Evolutionary conservation across 2,113 vertebrate genomes (phyloP).

Genomic region (Ovis canadensis): DNA sequence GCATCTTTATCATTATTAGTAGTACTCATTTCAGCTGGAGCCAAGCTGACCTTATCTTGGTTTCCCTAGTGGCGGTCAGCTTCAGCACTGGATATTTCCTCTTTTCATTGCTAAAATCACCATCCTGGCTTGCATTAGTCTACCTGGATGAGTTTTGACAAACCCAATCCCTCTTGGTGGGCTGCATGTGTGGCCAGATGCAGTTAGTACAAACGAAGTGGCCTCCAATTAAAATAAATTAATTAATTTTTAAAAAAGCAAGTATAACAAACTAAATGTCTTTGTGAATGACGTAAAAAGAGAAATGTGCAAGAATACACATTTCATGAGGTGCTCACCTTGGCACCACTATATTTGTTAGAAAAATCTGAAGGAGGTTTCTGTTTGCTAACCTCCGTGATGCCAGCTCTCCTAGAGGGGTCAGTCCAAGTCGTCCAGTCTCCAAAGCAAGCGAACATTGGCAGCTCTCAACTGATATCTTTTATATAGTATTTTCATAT

Average conservation of each 20-base stretch:
- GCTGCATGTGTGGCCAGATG: too few species aligned
- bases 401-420: neutral
- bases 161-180: neutral
- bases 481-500: neutral
- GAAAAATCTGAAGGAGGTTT: neutral
- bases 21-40: neutral
- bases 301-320: neutral
- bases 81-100: neutral
- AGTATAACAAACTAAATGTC: neutral
- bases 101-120: neutral
- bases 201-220: neutral
- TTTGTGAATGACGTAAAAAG: neutral
- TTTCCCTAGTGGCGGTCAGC: neutral
- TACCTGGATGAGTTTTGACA: neutral
- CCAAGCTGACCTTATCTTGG: neutral
- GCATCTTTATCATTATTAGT: neutral
- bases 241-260: neutral
- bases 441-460: neutral
- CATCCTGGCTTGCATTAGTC: neutral
- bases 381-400: neutral
- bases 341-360: neutral
- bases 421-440: neutral
- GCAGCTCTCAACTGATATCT: neutral
- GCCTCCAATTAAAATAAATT: neutral
- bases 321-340: neutral